phyloP scores from a whole-genome alignment of 2,113 vertebrate genomes.

The Hydropotes inermis region DNA sequence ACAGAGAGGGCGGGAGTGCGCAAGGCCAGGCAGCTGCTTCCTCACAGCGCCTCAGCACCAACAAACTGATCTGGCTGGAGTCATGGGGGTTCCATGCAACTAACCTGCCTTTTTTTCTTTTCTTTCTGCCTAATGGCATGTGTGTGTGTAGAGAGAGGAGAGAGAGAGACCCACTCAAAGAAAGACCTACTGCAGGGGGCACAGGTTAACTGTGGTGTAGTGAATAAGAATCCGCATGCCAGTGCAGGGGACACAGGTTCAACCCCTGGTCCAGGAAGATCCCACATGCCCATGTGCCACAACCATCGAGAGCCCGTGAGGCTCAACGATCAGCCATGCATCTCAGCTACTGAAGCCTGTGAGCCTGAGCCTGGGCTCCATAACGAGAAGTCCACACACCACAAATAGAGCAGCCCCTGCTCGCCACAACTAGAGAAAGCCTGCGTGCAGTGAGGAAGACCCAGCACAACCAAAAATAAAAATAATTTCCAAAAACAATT shows the following conservation, averaged over 20 bases:
- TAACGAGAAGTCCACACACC: background rate
- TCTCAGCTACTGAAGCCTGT: background rate
- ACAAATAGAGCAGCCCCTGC: background rate
- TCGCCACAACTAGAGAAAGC: background rate
- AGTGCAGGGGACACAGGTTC: background rate
- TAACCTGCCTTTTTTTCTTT: background rate
- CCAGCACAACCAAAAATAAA: background rate
- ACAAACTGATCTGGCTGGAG: background rate
- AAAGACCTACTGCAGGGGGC: background rate
- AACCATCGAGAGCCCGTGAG: rapidly evolving
- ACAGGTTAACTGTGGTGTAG: background rate
- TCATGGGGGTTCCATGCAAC: background rate
- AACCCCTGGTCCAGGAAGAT: background rate
- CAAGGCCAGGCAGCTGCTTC: too few relatives aligned
- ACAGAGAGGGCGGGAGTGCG: background rate
- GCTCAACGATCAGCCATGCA: background rate
- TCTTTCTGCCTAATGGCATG: background rate
- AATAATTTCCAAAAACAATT: background rate
- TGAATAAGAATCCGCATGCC: background rate
- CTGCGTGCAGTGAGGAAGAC: background rate
- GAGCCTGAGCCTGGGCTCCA: background rate
- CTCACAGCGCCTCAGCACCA: background rate
- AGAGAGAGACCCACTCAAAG: background rate
- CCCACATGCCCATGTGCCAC: background rate
- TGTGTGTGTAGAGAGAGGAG: background rate